Base-by-base conservation (phyloP, 2,888 invertebrate species). In the Caenorhabditis panamensis region DNA sequence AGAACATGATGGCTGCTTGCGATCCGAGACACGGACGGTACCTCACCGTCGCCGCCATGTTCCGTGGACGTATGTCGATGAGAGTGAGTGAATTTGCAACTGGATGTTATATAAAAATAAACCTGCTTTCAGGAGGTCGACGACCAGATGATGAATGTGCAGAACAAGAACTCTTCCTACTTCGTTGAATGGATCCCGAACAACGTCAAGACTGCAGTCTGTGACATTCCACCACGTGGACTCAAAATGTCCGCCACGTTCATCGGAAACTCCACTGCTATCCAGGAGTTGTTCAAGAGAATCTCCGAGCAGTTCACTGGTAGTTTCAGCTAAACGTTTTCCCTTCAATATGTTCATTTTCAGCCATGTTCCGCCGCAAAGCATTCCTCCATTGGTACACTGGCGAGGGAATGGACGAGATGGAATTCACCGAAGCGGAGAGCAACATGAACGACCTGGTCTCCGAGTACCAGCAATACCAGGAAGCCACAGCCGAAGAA, bases 321-420 rank as follows among this genome's bases (percentile, higher is more conserved):
- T 91, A 28, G 22, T 69, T 64, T 51, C 8, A 11, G 18, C 36
- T 44, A 0, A 53, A 20, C 20, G 18, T 13, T 44, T 63, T 26
- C 53, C 20, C 22, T 20, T 3, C 18, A 44, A 3, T 31, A 49
- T 31, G 18, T 28, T 22, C 24, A 13, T 6, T 77, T 87, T 20
- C 91, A 71, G 95, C 95, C 89, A 96, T 96, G 96, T 96, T 96
- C 94, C 94, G 96, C 86, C 94, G 96, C 89, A 96, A 96, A 92
- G 96, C 96, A 91, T 96, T 96, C 94, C 94, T 96, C 92, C 96
- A 96, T 93, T 96, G 96, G 96, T 96, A 96, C 93, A 96, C 96
- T 20, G 96, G 96, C 68, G 96, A 96, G 92, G 96, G 96, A 78
- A 96, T 96, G 96, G 96, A 96, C 92, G 96, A 96, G 93, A 95